Base-by-base conservation (phyloP, 2,797 vertebrate genomes). In the Tragelaphus eurycerus region DNA sequence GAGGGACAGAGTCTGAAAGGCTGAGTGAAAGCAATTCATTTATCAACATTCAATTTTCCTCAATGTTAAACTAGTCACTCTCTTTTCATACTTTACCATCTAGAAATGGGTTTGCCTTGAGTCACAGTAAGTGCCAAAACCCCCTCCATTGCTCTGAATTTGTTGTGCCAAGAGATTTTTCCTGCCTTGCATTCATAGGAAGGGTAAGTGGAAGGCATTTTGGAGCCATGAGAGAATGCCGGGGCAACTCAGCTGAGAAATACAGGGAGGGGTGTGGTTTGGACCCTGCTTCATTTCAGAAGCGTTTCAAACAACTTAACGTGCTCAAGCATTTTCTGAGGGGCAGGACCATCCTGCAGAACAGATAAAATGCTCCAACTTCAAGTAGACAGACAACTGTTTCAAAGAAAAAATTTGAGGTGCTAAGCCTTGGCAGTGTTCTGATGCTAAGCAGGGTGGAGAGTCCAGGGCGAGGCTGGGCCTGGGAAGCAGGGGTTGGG, bases 61-160 rank as follows among this genome's bases (percentile, higher is more conserved):
- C 83, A 83, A 0, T 74, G 67, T 95, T 84, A 89, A 54, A 46
- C 60, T 57, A 76, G 67, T 93, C 21, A n/a, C 59, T 88, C 52
- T 50, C 90, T 60, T 62, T 90, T 46, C 15, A 7, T 55, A 84
- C 43, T 78, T 89, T 52, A 85, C 23, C 67, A 48, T 82, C 29
- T 84, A 94, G 57, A 97, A 95, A 97, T 50, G 59, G 54, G 48
- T 81, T 95, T 90, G 52, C 84, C 88, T 14, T 59, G 79, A 93
- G 62, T 85, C 79, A 84, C 23, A 88, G 76, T 48, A 96, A 86
- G 48, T 57, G 43, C 38, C 83, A 3, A 12, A 46, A 74, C 31
- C 31, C 46, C 54, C 84, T 17, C 48, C 50, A 55, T 86, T 89
- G 23, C 52, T 93, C 43, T 43, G 83, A 31, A 50, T 87, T 95